Evolutionary conservation across 2,113 vertebrate genomes (phyloP), one percentile per base, ranked within the genome.

Genomic region (Meleagris gallopavo): DNA sequence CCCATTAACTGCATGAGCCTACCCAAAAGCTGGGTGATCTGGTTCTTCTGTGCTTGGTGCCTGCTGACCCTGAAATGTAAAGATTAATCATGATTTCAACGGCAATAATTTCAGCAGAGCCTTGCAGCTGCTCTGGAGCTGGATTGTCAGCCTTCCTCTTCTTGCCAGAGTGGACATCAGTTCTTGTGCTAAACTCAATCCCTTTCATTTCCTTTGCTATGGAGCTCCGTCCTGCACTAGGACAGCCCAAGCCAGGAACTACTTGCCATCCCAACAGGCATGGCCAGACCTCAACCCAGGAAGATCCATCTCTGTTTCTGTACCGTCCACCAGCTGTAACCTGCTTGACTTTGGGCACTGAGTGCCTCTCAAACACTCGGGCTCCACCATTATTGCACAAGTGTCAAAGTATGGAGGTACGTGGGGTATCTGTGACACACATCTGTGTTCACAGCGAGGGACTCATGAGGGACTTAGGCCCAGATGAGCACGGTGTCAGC

Each of bases 21-120:
- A 29, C 11, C 50, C 61, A 19, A 36, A 69, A 36, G 20, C 79
- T 38, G 72, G 82, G 64, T 22, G 30, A 50, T 2, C 75, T 6
- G 58, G 40, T 50, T 36, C 6, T 38, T 45, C 66, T 0, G 5
- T 75, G 52, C 36, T 58, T 4, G 4, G 30, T 16, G 64, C 5
- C 38, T 82, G 62, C 45, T 75, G 76, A 52, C 75, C 34, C 62
- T 13, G 4, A 78, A 61, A 11, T 24, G 30, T 11, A 7, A n/a
- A 89, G 80, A 40, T 6, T 0, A 4, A 7, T 62, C 30, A 2
- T 0, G 10, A 48, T 13, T 66, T 24, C 76, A 48, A 38, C 0
- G 2, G 57, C 52, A 77, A 11, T 50, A 54, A 19, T 52, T 45
- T 67, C 8, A 89, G 62, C 71, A 88, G 57, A 84, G 66, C 46